Evolutionary conservation across 2,113 vertebrate species (phyloP).

Genomic region (Cottus gobio): DNA sequence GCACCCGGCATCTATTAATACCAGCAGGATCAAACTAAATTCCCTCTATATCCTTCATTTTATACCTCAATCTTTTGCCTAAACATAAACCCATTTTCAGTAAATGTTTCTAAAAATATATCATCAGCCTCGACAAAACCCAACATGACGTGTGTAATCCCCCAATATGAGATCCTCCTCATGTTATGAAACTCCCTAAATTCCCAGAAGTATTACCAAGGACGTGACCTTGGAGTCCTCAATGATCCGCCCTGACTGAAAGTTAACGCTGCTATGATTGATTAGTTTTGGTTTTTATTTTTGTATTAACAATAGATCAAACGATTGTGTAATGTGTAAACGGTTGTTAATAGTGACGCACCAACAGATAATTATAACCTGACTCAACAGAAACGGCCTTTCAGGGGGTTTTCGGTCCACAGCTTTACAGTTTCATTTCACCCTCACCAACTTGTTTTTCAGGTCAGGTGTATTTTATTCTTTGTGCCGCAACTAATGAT

Average conservation of each 20-base stretch:
- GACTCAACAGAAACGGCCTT: not conserved
- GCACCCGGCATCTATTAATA: conserved; percentile 5
- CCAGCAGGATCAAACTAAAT: not conserved
- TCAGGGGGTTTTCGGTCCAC: not conserved
- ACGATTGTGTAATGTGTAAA: not conserved
- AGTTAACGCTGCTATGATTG: not conserved
- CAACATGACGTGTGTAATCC: not conserved
- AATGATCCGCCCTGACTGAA: not conserved
- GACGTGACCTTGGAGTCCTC: not conserved
- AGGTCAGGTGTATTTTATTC: not conserved
- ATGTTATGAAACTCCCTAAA: not conserved
- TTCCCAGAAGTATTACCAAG: not conserved
- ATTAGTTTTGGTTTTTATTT: not conserved
- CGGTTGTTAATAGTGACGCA: not conserved
- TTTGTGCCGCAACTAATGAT: no score
- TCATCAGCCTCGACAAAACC: not conserved
- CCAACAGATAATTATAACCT: not conserved
- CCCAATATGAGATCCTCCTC: not conserved
- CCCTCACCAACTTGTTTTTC: not conserved
- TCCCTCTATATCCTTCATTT: not conserved
- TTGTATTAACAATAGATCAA: not conserved
- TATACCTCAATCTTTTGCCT: not conserved
- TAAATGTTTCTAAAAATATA: not conserved
- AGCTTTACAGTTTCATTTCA: not conserved
- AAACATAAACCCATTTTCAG: not conserved